Evolutionary conservation across 2,888 invertebrate species (phyloP).

Genomic region (Augochlorella aurata): DNA sequence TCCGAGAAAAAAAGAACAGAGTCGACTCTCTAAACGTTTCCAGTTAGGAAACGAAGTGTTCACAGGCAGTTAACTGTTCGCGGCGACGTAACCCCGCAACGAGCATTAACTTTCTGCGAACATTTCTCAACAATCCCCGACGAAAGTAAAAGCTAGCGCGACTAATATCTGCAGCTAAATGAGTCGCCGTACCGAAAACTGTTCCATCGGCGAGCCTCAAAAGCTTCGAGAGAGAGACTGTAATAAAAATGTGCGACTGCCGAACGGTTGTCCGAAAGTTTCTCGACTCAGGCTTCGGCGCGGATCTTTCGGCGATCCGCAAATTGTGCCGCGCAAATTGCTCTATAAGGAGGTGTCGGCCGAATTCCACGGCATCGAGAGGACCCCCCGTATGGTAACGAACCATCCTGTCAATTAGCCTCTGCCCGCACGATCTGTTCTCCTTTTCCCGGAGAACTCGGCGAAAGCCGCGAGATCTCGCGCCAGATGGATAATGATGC

Average conservation of each 20-base stretch:
- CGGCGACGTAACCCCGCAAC: background rate
- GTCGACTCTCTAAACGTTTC: background rate
- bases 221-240: too few species aligned
- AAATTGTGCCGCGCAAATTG: background rate
- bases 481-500: constrained; percentile 67
- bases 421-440: constrained; percentile 2
- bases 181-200: background rate
- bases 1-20: background rate
- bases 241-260: too few species aligned
- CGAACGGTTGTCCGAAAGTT: too few species aligned
- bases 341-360: background rate
- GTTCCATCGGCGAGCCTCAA: background rate
- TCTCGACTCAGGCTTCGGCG: too few species aligned
- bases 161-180: background rate
- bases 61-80: background rate
- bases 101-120: constrained; percentile 1
- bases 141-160: background rate
- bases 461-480: constrained; percentile 46
- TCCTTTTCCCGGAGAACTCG: constrained; percentile 18
- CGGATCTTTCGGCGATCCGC: background rate
- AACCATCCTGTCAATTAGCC: constrained; percentile 47
- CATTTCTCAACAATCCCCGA: background rate
- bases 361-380: constrained; percentile 5
- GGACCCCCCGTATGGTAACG: constrained; percentile 21
- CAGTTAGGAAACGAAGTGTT: background rate